Base-by-base conservation (phyloP, 1,140 invertebrate genomes). In the Pachypsylla venusta region DNA sequence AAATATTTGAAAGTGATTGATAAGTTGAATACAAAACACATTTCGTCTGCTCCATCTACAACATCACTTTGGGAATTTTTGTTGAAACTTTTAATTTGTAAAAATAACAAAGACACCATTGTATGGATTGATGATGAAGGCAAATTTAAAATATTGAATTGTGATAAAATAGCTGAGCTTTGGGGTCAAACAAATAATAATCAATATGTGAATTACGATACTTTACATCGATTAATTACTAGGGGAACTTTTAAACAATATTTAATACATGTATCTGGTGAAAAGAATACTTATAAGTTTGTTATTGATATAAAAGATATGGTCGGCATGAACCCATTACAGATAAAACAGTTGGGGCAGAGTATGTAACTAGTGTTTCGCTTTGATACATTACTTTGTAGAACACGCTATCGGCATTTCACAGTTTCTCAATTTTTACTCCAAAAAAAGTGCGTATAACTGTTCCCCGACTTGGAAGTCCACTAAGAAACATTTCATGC, bases 1-100 rank as follows among this genome's bases (percentile, higher is more conserved):
- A n/a, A 48, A 19, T 48, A 48, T n/a, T 19, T 4, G 7, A 48
- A 48, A 10, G 42, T 22, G 16, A 22, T 48, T 7, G 4, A n/a
- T 3, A n/a, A 3, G 4, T 48, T 48, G 16, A 48, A n/a, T 48
- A n/a, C 5, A 48, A 48, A 19, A 4, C 4, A 48, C n/a, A 48
- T n/a, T 5, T n/a, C 22, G 7, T 19, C 7, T 19, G 22, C 7
- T 48, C 42, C 16, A 22, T 22, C 42, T 5, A n/a, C n/a, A 5
- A n/a, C n/a, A 5, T 48, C 42, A 5, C 16, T 48, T n/a, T 48
- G 42, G 42, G 42, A 48, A 19, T 48, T 48, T 48, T 48, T 48
- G 22, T 19, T 48, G 42, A 5, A 48, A 48, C 42, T 48, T 48
- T 19, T 48, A n/a, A 48, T 19, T 5, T n/a, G 22, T 19, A 48